These are phyloP conservation scores for Helicoverpa zea DNA, from an alignment of 1,140 invertebrate genomes.

Conservation along the genomic window DNA sequence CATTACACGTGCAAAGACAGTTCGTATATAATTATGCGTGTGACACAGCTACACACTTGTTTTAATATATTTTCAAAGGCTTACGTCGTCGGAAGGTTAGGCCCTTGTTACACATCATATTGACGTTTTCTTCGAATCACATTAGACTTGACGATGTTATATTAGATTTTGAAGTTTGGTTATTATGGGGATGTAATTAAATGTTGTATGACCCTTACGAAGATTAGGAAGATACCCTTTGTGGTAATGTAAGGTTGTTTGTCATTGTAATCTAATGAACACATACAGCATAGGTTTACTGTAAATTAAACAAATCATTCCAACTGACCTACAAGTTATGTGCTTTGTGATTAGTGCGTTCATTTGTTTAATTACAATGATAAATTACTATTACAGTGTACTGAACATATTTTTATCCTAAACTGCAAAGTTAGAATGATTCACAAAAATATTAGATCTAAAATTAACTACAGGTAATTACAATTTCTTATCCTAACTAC, in stretches of 20 bases:
- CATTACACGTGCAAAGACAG: conserved; percentile 4
- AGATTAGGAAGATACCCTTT: conserved; percentile 12
- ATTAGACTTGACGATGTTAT: conserved; percentile 28
- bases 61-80: conserved; percentile 35
- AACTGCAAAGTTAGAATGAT: not conserved
- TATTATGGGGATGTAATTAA: conserved; percentile 43
- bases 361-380: conserved; percentile 12
- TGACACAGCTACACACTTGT: not conserved
- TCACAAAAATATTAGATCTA: too few relatives aligned
- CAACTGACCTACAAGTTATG: not conserved
- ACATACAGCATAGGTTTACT: not conserved
- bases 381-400: not conserved
- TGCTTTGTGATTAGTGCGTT: not conserved
- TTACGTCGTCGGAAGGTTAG: not conserved
- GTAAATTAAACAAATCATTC: not conserved
- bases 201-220: conserved; percentile 40
- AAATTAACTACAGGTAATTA: too few relatives aligned
- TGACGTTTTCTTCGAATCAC: not conserved
- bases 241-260: not conserved
- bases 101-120: not conserved
- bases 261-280: not conserved
- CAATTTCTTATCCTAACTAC: too few relatives aligned
- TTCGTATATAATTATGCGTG: conserved; percentile 3
- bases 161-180: conserved; percentile 47
- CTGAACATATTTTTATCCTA: not conserved